Evolutionary conservation across 2,888 invertebrate species (phyloP).

Genomic region (Drosophila niveifrons): DNA sequence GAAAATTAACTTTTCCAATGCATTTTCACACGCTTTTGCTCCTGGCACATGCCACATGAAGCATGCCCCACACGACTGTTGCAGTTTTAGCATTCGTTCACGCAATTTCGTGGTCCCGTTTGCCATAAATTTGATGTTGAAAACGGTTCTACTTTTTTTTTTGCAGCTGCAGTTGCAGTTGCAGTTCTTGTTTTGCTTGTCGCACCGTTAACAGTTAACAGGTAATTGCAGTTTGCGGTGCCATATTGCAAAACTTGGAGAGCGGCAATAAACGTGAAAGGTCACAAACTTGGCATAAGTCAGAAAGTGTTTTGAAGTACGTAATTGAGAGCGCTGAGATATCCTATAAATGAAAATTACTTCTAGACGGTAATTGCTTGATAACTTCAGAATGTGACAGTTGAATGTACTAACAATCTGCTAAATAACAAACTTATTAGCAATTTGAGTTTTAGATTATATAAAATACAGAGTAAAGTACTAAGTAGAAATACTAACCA

Average conservation of each 20-base stretch:
- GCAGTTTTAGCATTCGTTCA: constrained; percentile 49
- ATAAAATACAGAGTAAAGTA: too few species aligned
- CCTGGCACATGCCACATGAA: constrained; percentile 23
- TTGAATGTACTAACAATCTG: too few species aligned
- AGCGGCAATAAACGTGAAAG: constrained; percentile 46
- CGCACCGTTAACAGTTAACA: constrained; percentile 59
- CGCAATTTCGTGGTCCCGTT: constrained; percentile 35
- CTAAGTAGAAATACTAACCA: too few species aligned
- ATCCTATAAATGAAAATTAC: constrained; percentile 33
- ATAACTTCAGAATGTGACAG: too few species aligned
- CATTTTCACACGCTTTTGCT: constrained; percentile 41
- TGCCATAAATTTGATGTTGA: constrained; percentile 65
- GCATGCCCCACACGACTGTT: constrained; percentile 29
- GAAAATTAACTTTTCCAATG: constrained; percentile 74
- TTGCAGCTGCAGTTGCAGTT: constrained; percentile 17
- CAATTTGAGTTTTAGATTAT: too few species aligned
- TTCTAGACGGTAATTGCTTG: too few species aligned
- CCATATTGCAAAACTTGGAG: constrained; percentile 56
- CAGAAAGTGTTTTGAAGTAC: constrained; percentile 4
- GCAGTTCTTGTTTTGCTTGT: constrained; percentile 48
- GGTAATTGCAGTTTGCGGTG: constrained; percentile 70
- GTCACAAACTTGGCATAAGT: constrained; percentile 50
- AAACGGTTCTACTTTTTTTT: constrained; percentile 23
- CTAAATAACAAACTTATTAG: too few species aligned
- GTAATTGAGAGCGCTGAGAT: not conserved